Evolutionary conservation across 1,140 invertebrate genomes (phyloP), one percentile per base, ranked within the genome.

Genomic region (Drosophila novamexicana): DNA sequence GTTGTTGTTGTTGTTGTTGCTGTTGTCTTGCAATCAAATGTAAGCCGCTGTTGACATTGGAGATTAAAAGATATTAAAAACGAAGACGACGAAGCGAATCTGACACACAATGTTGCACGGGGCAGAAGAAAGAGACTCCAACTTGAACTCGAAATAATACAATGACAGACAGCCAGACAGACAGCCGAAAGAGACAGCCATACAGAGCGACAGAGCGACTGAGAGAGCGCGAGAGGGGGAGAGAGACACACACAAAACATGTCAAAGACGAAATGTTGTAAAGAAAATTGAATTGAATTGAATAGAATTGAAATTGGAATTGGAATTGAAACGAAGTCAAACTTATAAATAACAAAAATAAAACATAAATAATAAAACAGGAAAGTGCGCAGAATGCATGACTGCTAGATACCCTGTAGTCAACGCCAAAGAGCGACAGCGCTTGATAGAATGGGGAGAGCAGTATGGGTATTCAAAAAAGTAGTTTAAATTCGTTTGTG

Each of bases 51-150:
- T 89, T 89, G 84, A 89, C 84, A 89, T 84, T 89, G 84, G 77
- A 89, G 84, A 89, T 90, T 90, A 89, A 89, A 90, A 89, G 85
- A 89, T 90, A 89, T 90, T 85, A 89, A 84, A 90, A 88, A 88
- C 79, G 82, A 82, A 82, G 82, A 79, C 83, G 83, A 82, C 78
- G 81, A 76, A 66, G 80, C 67, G 74, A 72, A 62, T 67, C 52
- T 63, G 62, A 85, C 65, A 39, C 65, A 74, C 62, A 79, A 62
- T 52, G 65, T 50, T 52, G 68, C 50, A 66, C 44, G 56, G 29
- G 63, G 57, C 56, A 39, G 49, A 14, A 61, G 72, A 73, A 52
- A 34, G 18, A 70, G 78, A 64, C 32, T 32, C 40, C n/a, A 64
- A 68, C 45, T 52, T 40, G 65, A 72, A 74, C 66, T 68, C 47